Conservation (phyloP, 2,113 vertebrate genomes). For the Opisthocomus hoazin region DNA sequence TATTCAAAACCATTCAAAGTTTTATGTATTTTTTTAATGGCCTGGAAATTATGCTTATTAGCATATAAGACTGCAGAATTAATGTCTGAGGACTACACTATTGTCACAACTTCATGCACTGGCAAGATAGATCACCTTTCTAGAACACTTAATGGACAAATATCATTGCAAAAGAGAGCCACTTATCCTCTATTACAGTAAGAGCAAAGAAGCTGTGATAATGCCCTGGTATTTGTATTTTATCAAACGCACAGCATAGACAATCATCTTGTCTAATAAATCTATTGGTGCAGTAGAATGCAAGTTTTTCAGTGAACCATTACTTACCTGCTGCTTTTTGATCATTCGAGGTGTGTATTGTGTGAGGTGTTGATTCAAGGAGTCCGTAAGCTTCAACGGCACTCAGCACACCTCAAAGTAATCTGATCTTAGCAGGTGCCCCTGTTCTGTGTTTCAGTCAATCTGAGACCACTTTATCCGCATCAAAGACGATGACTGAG, state of each 20-base stretch:
- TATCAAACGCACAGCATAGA: background rate
- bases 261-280: background rate
- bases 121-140: constrained; percentile 37
- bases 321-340: background rate
- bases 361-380: background rate
- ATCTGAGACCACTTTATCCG: background rate
- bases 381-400: background rate
- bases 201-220: constrained; percentile 27
- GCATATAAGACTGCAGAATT: constrained; percentile 2
- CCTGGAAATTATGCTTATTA: background rate
- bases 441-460: background rate
- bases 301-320: background rate
- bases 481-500: background rate
- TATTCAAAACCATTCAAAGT: background rate
- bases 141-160: constrained; percentile 42
- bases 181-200: constrained; percentile 26
- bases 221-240: constrained; percentile 23
- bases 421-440: background rate
- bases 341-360: background rate
- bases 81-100: constrained; percentile 26
- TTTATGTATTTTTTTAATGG: background rate
- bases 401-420: background rate
- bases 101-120: constrained; percentile 10
- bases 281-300: background rate
- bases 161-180: constrained; percentile 23